Evolutionary conservation across 2,888 invertebrate species (phyloP).

Genomic region (Rhagonycha fulva): DNA sequence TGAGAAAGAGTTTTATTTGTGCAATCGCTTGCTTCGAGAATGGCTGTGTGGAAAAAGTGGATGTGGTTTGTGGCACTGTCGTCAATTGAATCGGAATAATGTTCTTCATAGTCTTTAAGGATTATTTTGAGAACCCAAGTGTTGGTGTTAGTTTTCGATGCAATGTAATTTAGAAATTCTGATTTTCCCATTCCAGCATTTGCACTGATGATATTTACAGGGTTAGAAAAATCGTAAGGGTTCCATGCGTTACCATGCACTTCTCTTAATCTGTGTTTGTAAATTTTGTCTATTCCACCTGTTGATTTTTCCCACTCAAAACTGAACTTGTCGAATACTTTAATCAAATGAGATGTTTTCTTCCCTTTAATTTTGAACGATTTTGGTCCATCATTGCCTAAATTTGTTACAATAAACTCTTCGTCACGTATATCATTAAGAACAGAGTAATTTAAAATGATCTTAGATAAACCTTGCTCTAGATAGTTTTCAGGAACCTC

Average conservation of each 20-base stretch:
- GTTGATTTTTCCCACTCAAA: neutral
- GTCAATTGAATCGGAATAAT: neutral
- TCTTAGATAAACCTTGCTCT: neutral
- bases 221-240: neutral
- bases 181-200: slow-evolving; percentile 18
- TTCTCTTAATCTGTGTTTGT: neutral
- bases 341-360: neutral
- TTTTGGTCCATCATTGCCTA: neutral
- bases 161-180: neutral
- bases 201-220: slow-evolving; percentile 1
- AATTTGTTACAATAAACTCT: neutral
- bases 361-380: too few relatives aligned
- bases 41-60: neutral
- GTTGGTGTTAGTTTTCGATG: neutral
- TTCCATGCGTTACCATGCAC: neutral
- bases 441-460: neutral
- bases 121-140: slow-evolving; percentile 8
- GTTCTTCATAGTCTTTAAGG: neutral
- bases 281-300: neutral
- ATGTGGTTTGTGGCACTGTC: neutral
- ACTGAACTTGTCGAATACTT: neutral
- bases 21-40: neutral
- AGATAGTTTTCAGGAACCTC: neutral
- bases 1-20: neutral
- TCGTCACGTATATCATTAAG: neutral